phyloP scores from a whole-genome alignment of 1,140 invertebrate genomes.

The Drosophila lacertosa region DNA sequence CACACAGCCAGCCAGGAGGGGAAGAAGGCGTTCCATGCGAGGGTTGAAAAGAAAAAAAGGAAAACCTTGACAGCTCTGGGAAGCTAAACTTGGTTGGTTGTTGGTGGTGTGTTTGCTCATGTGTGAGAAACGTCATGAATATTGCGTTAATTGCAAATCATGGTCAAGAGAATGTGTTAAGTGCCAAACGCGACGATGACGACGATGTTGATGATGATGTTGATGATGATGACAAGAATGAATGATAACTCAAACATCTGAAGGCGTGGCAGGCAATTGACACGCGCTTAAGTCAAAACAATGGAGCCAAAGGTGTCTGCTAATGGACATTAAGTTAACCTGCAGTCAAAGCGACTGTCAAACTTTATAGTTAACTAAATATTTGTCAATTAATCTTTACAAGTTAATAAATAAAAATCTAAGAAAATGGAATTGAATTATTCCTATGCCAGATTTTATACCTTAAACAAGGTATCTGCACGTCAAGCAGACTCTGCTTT shows the following conservation, averaged over 20 bases:
- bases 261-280: conserved; percentile 66
- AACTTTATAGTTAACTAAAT: too few relatives aligned
- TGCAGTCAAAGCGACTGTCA: not conserved
- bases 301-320: conserved; percentile 32
- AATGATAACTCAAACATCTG: conserved; percentile 62
- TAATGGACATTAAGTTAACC: conserved; percentile 6
- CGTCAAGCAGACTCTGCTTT: not conserved
- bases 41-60: too few relatives aligned
- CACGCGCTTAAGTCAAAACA: conserved; percentile 68
- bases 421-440: too few relatives aligned
- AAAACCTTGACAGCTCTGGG: conserved; percentile 57
- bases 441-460: not conserved
- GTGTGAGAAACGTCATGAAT: conserved; percentile 83
- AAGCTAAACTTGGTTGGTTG: conserved; percentile 40
- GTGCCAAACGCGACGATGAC: conserved; percentile 67
- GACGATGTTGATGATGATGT: conserved; percentile 35
- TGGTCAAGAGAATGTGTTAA: conserved; percentile 81
- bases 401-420: too few relatives aligned
- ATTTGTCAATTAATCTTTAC: too few relatives aligned
- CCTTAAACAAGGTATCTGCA: not conserved
- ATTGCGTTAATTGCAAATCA: conserved; percentile 84
- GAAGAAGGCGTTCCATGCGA: conserved; percentile 4
- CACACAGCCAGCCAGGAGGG: conserved; percentile 25
- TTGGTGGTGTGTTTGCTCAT: conserved; percentile 65
- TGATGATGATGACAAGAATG: conserved; percentile 63